Evolutionary conservation across 30 jellyfish, hydroid and myxozoan species (phyloP), one percentile per base, ranked within the genome.

Genomic region (Calvadosia cruxmelitensis): DNA sequence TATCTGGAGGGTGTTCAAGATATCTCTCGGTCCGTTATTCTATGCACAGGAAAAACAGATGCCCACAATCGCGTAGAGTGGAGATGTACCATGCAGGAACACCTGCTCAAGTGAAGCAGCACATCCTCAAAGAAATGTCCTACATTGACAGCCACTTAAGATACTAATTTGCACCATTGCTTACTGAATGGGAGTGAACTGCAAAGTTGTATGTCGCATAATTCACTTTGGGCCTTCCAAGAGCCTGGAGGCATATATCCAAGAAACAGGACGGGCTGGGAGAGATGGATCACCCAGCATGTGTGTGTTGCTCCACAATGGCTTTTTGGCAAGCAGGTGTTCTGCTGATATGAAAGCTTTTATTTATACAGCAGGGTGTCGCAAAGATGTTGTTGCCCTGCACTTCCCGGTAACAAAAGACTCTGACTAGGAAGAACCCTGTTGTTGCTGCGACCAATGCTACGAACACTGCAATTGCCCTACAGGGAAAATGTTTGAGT

Each of bases 11-110:
- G 32, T 50, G 63, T 71, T 50, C 36, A 64, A 71, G 69, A 35
- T 71, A n/a, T n/a, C 28, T 5, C 76, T 73, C 34, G 57, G 67
- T 15, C 28, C 34, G 13, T 3, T 10, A 16, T 63, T 62, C 31
- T 73, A 73, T 28, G 53, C 51, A 12, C 32, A 61, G 36, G 52
- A 61, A 20, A 7, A 29, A 30, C 27, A 27, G 33, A 27, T 3
- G n/a, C 29, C 75, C 76, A 12, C 33, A 64, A 42, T 7, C 23
- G 31, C 36, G 84, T 50, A n/a, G 62, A 62, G 76, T 73, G 50
- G 84, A 73, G 29, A 57, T 61, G 84, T 73, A 32, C 29, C 84
- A 73, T 73, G 75, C 84, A 36, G 84, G 75, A 29, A 73, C 75
- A 23, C 77, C 77, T 10, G 16, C 67, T 3, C 13, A 31, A n/a